Conservation (phyloP, 2,797 vertebrate species). For the Periophthalmus magnuspinnatus region DNA sequence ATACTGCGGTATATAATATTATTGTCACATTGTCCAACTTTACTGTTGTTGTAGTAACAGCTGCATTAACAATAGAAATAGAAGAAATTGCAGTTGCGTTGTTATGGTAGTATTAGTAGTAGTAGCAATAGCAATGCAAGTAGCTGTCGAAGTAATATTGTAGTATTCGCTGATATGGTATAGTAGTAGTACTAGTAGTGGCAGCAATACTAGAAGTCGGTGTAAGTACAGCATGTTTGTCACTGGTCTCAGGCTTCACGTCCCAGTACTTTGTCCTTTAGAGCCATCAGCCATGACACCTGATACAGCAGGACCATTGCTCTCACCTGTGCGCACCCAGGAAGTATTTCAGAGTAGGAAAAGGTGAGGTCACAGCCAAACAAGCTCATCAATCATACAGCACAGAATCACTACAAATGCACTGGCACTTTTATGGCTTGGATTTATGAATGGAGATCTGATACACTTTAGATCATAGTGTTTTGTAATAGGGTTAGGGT, state of each 20-base stretch:
- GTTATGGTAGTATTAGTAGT: background rate
- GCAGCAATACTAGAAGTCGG: too few relatives aligned
- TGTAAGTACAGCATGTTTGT: conserved; percentile 31
- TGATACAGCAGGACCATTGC: conserved; percentile 52
- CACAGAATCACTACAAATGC: background rate
- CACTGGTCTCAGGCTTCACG: conserved; percentile 65
- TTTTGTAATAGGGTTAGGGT: too few relatives aligned
- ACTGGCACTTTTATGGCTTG: background rate
- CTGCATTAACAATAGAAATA: background rate
- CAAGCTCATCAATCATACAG: conserved; percentile 12
- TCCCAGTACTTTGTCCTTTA: conserved; percentile 22
- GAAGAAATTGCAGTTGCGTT: background rate
- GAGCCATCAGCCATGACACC: conserved; percentile 62
- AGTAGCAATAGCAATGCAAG: background rate
- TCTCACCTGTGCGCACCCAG: conserved; percentile 61
- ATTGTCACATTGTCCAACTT: too few relatives aligned
- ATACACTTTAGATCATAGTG: background rate
- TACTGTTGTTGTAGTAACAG: too few relatives aligned
- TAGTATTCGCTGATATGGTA: background rate
- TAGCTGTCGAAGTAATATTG: background rate
- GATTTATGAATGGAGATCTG: background rate
- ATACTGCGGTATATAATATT: too few relatives aligned
- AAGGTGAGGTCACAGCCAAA: conserved; percentile 46
- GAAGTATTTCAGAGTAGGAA: conserved; percentile 30
- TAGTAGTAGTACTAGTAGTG: too few relatives aligned